Base-by-base conservation (phyloP, 1,140 invertebrate species). In the Saccostrea cuccullata region DNA sequence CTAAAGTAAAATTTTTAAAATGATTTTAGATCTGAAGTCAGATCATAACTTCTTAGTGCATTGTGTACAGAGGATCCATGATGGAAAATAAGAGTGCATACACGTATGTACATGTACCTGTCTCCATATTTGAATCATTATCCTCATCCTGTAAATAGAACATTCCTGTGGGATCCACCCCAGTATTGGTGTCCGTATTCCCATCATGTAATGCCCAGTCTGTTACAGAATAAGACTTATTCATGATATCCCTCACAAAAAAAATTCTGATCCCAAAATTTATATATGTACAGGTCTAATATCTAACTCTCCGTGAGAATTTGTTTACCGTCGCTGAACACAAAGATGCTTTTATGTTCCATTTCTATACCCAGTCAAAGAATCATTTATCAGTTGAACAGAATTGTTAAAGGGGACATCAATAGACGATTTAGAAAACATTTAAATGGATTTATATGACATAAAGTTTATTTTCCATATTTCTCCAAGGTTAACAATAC, bases 341-440 rank as follows among this genome's bases (percentile, higher is more conserved):
- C 26, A 77, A 77, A 77, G 70, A 77, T 77, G 70, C 70, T 77
- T 77, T 77, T 77, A 77, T 77, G 70, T 77, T 15, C 15, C 70
- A 77, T 77, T 77, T 77, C 70, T 30, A 77, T 77, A 77, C 30
- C 23, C 26, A 30, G 15, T 4, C 70, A 26, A 77, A 77, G 26
- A 77, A 36, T 30, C 70, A 77, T 77, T 77, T 77, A 77, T 77
- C 70, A 77, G 26, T 30, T 15, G 70, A 77, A 36, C 26, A 26
- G 3, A 77, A 77, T 77, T 77, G 70, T 77, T 77, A 30, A 77
- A 47, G 47, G 26, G 26, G 23, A 26, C 23, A 77, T 77, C 70
- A 77, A 77, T 77, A 77, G 23, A 30, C 70, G 70, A 77, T 77
- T 77, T 77, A 77, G 8, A 77, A 77, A 77, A 77, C 70, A 77